phyloP scores from a whole-genome alignment of 1,140 invertebrate genomes.

The Pseudobourletiella spinata region DNA sequence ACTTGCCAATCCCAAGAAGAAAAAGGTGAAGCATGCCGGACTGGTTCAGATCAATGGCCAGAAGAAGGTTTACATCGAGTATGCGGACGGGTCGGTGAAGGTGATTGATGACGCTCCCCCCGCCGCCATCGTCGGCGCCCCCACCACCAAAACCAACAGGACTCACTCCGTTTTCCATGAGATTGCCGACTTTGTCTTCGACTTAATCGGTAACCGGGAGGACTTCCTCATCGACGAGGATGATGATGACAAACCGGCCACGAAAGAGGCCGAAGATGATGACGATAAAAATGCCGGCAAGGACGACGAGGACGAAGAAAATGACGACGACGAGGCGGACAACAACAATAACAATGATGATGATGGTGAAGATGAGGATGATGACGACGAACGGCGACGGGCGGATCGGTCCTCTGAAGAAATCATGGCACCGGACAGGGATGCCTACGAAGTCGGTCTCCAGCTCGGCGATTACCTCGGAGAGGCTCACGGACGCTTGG shows the following conservation, averaged over 20 bases:
- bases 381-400: no score
- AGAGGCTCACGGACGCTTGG: no score
- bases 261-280: background rate
- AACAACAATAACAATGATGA: background rate
- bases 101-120: background rate
- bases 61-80: conserved; percentile 3
- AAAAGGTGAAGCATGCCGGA: background rate
- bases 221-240: background rate
- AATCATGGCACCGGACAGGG: background rate
- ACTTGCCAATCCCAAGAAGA: background rate
- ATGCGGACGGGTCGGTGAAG: background rate
- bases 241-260: background rate
- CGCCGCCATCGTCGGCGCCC: background rate
- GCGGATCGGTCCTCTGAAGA: background rate
- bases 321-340: background rate
- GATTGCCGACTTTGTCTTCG: conserved; percentile 5
- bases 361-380: no score
- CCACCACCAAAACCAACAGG: background rate
- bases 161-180: conserved; percentile 5
- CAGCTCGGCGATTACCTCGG: no score
- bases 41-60: background rate
- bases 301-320: background rate
- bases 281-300: no score
- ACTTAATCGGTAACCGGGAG: conserved; percentile 1
- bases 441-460: no score